Evolutionary conservation across 1,140 invertebrate genomes (phyloP), one percentile per base, ranked within the genome.

Genomic region (Spodoptera litura): DNA sequence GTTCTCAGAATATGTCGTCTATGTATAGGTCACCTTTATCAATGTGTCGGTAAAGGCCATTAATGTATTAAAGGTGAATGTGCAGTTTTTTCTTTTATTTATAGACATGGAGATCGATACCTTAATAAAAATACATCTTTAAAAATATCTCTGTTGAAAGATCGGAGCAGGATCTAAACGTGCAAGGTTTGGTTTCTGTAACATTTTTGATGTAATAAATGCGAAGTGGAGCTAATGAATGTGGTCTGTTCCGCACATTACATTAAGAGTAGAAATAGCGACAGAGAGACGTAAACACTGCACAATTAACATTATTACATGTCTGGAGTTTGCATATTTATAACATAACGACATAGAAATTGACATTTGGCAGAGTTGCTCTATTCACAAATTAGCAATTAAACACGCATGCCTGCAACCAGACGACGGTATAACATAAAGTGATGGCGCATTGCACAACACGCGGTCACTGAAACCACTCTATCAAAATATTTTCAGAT

Each of bases 1-100:
- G 2, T 31, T 68, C 49, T 70, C 49, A 70, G 66, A 70, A 70
- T 51, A 68, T 68, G 13, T n/a, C 38, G 2, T 1, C 66, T 70
- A 70, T 70, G 20, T 31, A 70, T 70, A 70, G 66, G 20, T 27
- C 66, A 70, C 66, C 66, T 70, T 70, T 70, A 51, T 51, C 25
- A 52, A 70, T 51, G 66, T 70, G 11, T 52, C 12, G 10, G 0
- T 31, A 52, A 70, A 70, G 66, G 44, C 49, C 20, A 70, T 70
- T 70, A 6, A 70, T 13, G 49, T 52, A 13, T 31, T 52, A 70
- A 70, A 70, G 44, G 44, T 52, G 66, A 70, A 53, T 49, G 58
- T 61, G 62, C 62, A 66, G n/a, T 15, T 38, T 64, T 49, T 64
- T 49, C 44, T 49, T 15, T 10, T 64, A 11, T 66, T 38, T 49